Conservation (phyloP, 2,113 vertebrate genomes). For the Thryonomys swinderianus region DNA sequence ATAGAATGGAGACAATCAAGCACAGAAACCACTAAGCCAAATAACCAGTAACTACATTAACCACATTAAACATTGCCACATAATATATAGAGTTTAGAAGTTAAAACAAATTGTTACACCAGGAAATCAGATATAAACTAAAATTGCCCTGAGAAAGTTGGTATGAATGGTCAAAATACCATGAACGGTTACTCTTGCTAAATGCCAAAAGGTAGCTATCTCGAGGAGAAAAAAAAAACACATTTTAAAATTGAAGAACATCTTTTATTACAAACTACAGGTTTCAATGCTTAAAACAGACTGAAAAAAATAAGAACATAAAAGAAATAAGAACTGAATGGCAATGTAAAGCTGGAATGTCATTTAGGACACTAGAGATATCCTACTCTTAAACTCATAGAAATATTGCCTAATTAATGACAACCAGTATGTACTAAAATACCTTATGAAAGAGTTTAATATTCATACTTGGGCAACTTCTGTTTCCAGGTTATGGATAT, state of each 20-base stretch:
- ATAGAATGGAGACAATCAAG: conserved; percentile 6
- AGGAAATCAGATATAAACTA: neutral
- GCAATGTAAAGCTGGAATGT: conserved; percentile 83
- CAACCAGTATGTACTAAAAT: conserved; percentile 70
- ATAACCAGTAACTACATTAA: neutral
- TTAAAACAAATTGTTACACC: neutral
- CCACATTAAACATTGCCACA: neutral
- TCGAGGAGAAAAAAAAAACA: neutral
- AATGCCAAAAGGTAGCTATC: conserved; percentile 30
- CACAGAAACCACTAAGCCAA: neutral
- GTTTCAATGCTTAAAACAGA: conserved; percentile 78
- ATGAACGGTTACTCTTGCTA: neutral
- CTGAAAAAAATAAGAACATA: conserved; percentile 58
- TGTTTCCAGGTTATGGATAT: conserved; percentile 82
- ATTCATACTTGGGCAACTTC: conserved; percentile 60
- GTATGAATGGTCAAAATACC: neutral
- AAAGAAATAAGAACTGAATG: conserved; percentile 73
- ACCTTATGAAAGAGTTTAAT: conserved; percentile 84
- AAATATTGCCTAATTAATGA: conserved; percentile 85
- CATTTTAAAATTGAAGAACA: conserved; percentile 47
- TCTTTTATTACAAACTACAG: conserved; percentile 73
- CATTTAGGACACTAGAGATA: conserved; percentile 82
- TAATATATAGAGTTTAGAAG: neutral
- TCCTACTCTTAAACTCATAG: conserved; percentile 77
- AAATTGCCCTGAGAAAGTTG: neutral